Evolutionary conservation across 2,888 invertebrate species (phyloP), one percentile per base, ranked within the genome.

Genomic region (Melangyna quadrimaculata): DNA sequence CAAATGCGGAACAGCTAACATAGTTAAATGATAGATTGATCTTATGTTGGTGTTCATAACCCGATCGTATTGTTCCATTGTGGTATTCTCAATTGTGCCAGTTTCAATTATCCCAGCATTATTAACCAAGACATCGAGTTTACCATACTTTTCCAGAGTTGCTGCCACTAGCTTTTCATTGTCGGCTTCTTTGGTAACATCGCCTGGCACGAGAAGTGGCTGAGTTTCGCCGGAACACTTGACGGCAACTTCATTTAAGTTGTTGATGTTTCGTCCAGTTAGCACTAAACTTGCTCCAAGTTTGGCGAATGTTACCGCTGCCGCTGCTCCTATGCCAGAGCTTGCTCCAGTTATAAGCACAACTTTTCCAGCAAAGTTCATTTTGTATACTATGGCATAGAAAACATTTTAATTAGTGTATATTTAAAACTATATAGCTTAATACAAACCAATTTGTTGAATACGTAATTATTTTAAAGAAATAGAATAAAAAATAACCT

Each of bases 1-100:
- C 22, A 99, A 93, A 92, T 98, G 95, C 0, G 98, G 98, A 0
- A 97, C 96, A 4, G 98, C 96, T 63, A 98, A 91, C 95, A 96
- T 96, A 0, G 97, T 98, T 87, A 98, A 91, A 81, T 96, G 94
- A 90, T 96, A 96, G 19, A 97, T 93, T 0, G 96, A 94, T 81
- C 98, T 95, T 0, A 98, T 95, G 91, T 99, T 99, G 2, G 96
- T 94, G 89, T 97, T 96, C 95, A 99, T 97, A 12, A 98, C 93
- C 27, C 95, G 94, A 91, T 99, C 99, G 90, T 95, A 98, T 90
- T 98, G 98, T 59, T 96, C 96, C 88, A 99, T 89, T 22, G 94
- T 94, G 0, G 98, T 97, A 87, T 94, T 96, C 92, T 98, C 98
- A 88, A 98, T 97, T 1, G 94, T 94, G 35, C 98, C 98, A 0